Percentiles rank a stretch among this genome's conserved stretches.
phyloP scores from a whole-genome alignment of 2,888 invertebrate genomes.

The Drosophila infuscata region DNA sequence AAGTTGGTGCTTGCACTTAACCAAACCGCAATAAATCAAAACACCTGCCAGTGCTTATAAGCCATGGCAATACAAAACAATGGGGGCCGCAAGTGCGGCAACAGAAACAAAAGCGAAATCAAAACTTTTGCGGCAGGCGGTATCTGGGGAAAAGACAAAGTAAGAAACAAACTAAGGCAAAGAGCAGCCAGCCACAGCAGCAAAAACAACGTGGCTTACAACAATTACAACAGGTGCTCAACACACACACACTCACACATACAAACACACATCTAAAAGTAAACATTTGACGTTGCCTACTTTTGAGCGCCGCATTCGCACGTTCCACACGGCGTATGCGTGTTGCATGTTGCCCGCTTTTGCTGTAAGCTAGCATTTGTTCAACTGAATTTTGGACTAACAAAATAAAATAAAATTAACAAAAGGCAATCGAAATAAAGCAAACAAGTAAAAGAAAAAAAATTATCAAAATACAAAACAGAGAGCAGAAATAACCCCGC shows the following conservation, averaged over 20 bases:
- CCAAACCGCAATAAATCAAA: slow-evolving; percentile 78
- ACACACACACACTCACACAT: slow-evolving; percentile 41
- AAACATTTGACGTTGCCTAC: slow-evolving; percentile 59
- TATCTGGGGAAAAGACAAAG: slow-evolving; percentile 40
- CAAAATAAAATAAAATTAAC: neutral
- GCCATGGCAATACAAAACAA: slow-evolving; percentile 31
- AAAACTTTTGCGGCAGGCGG: slow-evolving; percentile 55
- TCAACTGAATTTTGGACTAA: slow-evolving; percentile 35
- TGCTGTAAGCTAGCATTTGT: slow-evolving; percentile 32
- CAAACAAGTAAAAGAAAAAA: neutral
- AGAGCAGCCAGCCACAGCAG: slow-evolving; percentile 17
- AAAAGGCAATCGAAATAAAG: slow-evolving; percentile 2
- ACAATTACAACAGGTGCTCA: slow-evolving; percentile 72
- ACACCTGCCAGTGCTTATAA: slow-evolving; percentile 66
- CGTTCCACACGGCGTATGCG: slow-evolving; percentile 24
- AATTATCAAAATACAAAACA: slow-evolving; percentile 7
- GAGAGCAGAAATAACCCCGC: slow-evolving; percentile 25
- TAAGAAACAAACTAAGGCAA: slow-evolving; percentile 22
- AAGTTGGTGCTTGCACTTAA: slow-evolving; percentile 72
- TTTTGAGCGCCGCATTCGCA: slow-evolving; percentile 33
- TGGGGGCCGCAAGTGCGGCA: slow-evolving; percentile 19
- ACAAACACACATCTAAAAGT: slow-evolving; percentile 21
- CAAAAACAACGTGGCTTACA: slow-evolving; percentile 41
- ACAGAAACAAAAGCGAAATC: slow-evolving; percentile 48
- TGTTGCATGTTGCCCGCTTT: slow-evolving; percentile 7